Evolutionary conservation across 2,113 vertebrate genomes (phyloP), one percentile per base, ranked within the genome.

Genomic region (Paraplagusia blochii): DNA sequence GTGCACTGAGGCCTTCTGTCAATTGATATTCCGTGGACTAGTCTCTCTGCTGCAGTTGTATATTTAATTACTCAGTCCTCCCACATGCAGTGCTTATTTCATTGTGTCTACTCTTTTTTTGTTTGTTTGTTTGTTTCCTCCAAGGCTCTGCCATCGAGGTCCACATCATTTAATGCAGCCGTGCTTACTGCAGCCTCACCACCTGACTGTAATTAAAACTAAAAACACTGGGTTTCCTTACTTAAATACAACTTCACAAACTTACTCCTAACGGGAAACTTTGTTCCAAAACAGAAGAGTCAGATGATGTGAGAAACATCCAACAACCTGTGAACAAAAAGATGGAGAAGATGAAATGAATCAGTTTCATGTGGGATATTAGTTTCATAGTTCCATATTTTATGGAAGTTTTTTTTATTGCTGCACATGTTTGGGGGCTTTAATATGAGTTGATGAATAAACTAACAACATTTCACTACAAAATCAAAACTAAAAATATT

Each of bases 121-220:
- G 22, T 29, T 29, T 29, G 22, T 29, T 29, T 29, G 22, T 34
- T 56, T 35, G 18, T 35, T 36, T 48, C 16, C 39, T 39, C 34
- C 0, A 22, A 29, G 14, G 13, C 39, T 55, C 39, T 22, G 18
- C 14, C 19, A 44, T 44, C 33, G 22, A 57, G 11, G 29, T 57
- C 29, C 22, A 45, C 15, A 17, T 57, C 22, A 17, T 35, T 35
- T 13, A 17, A 17, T 44, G 53, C 38, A 43, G 39, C 53, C n/a
- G 17, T 11, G 36, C 18, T 22, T 53, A 42, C 49, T 51, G 15
- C 34, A 53, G 12, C 50, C 3, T 18, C 34, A 18, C 11, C 0
- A 39, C 14, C 34, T 34, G 11, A 33, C 46, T 48, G 46, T 48
- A 48, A 48, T 48, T 48, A 48, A 48, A 48, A 48, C 46, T 48